These are phyloP conservation scores for Notolabrus celidotus DNA, from an alignment of 2,797 vertebrate genomes.

Conservation along the genomic window DNA sequence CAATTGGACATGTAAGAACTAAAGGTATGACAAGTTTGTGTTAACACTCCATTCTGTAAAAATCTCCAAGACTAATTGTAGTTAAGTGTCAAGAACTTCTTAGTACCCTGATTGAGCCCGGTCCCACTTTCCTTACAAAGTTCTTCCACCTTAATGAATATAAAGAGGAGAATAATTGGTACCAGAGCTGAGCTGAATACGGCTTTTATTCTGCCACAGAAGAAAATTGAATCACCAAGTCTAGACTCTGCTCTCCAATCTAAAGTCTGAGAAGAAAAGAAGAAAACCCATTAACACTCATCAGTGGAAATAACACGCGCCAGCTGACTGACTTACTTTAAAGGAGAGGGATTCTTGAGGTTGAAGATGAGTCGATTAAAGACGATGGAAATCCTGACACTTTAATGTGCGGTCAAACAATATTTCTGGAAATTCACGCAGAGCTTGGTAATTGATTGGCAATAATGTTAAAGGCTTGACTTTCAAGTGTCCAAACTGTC, in stretches of 20 bases:
- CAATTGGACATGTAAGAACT: not conserved
- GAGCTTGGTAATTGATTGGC: slow-evolving; percentile 10
- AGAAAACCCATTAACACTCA: slow-evolving; percentile 13
- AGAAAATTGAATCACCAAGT: slow-evolving; percentile 38
- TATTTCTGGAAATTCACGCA: slow-evolving; percentile 10
- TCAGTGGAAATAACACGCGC: slow-evolving; percentile 4
- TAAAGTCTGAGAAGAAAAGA: slow-evolving; percentile 1
- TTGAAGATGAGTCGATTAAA: not conserved
- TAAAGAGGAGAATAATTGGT: slow-evolving; percentile 32
- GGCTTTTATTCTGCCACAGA: not conserved
- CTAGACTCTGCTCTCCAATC: slow-evolving; percentile 38
- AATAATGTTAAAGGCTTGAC: slow-evolving; percentile 10
- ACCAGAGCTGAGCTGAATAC: slow-evolving; percentile 27
- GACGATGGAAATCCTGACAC: slow-evolving; percentile 18
- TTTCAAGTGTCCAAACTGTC: slow-evolving; percentile 24
- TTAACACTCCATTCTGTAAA: not conserved
- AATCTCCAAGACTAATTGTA: not conserved
- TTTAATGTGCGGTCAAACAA: slow-evolving; percentile 14
- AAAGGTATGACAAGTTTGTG: not conserved
- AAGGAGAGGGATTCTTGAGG: not conserved
- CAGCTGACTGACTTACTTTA: slow-evolving; percentile 14
- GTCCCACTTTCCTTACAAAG: slow-evolving; percentile 3
- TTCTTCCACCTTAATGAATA: not conserved
- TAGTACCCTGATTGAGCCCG: not conserved
- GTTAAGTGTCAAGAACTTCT: not conserved